A percentile compares a stretch with the other conserved stretches of the same genome.
Conservation (phyloP, 1,140 invertebrate species). For the Bursaphelenchus mucronatus region DNA sequence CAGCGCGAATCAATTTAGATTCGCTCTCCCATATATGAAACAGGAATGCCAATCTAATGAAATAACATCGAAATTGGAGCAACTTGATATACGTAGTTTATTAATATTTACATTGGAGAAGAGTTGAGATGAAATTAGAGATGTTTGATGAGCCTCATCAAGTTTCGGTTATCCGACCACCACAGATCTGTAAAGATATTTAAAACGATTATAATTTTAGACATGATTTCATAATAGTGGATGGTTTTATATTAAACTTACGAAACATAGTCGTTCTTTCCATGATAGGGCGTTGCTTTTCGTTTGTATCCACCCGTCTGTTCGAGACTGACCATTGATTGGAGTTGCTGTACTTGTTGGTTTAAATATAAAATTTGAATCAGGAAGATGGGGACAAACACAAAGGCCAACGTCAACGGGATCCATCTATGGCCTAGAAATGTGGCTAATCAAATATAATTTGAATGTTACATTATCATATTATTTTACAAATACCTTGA, state of each 20-base stretch:
- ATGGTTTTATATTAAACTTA: background rate
- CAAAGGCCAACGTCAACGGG: slow-evolving; percentile 8
- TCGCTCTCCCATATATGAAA: no score
- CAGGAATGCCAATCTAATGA: no score
- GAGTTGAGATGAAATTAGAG: no score
- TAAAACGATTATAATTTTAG: background rate
- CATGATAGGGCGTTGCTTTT: slow-evolving; percentile 18
- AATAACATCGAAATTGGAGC: no score
- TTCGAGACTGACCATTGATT: background rate
- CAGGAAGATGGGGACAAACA: slow-evolving; percentile 9
- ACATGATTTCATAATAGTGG: background rate
- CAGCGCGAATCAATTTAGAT: no score
- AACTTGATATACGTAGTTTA: no score
- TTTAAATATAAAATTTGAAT: slow-evolving; percentile 11
- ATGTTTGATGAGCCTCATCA: no score
- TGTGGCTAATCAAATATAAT: background rate
- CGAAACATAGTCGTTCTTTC: background rate
- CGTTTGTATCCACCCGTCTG: slow-evolving; percentile 9
- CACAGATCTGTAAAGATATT: background rate
- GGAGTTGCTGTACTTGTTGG: background rate
- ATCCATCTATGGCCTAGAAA: slow-evolving; percentile 10
- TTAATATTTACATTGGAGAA: no score
- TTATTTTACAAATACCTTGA: background rate
- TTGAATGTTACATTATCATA: background rate
- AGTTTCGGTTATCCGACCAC: no score